Conservation (phyloP, 2,888 invertebrate genomes). For the Xestobium rufovillosum region DNA sequence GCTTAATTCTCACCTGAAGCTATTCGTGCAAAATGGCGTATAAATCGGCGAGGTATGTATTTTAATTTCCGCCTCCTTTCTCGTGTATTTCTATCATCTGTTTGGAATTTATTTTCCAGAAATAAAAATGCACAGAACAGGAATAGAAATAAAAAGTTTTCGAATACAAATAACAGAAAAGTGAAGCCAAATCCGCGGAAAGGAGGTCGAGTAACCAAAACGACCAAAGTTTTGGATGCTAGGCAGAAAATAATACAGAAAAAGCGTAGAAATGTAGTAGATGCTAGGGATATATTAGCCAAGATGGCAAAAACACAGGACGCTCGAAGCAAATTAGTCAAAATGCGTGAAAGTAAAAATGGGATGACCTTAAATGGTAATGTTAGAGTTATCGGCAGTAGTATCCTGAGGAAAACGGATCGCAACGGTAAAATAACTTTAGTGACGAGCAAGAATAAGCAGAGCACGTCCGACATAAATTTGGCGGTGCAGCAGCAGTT, state of each 20-base stretch:
- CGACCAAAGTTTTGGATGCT: slow-evolving; percentile 52
- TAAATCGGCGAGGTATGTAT: too few species aligned
- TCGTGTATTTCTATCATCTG: too few species aligned
- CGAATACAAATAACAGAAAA: not conserved
- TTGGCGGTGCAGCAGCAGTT: slow-evolving; percentile 39
- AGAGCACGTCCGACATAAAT: slow-evolving; percentile 33
- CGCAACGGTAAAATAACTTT: slow-evolving; percentile 49
- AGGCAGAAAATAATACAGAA: slow-evolving; percentile 72
- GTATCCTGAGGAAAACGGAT: slow-evolving; percentile 46
- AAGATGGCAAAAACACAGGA: slow-evolving; percentile 69
- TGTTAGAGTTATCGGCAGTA: slow-evolving; percentile 40
- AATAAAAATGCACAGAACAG: too few species aligned
- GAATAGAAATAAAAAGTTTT: not conserved
- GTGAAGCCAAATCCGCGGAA: not conserved
- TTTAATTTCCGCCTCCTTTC: too few species aligned
- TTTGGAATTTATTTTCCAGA: too few species aligned
- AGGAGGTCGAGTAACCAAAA: slow-evolving; percentile 7
- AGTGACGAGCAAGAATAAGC: slow-evolving; percentile 43
- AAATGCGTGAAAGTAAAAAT: slow-evolving; percentile 51
- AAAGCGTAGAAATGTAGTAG: slow-evolving; percentile 65
- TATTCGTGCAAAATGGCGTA: too few species aligned
- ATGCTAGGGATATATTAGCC: slow-evolving; percentile 73
- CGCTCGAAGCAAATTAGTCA: slow-evolving; percentile 64
- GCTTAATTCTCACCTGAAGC: too few species aligned
- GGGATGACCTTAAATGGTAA: slow-evolving; percentile 31